These are phyloP conservation scores for Rhynchonycteris naso DNA, from an alignment of 2,797 vertebrate species.

Conservation along the genomic window DNA sequence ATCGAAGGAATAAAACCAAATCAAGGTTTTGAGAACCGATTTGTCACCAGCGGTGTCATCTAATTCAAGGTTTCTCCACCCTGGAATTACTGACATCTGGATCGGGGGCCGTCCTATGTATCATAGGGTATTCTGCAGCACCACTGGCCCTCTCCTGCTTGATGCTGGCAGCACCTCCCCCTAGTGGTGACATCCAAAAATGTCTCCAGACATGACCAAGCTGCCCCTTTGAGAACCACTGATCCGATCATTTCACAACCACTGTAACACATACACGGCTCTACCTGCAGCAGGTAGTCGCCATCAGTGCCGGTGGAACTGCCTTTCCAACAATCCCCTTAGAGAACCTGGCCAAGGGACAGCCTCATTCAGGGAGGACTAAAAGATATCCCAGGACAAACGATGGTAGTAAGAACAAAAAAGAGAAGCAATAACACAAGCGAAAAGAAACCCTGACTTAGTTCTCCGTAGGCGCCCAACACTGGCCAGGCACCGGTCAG, in stretches of 20 bases:
- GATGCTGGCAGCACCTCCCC: neutral
- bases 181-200: neutral
- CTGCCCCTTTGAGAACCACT: neutral
- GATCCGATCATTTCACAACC: neutral
- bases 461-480: accelerated
- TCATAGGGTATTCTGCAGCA: neutral
- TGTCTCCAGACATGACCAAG: neutral
- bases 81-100: neutral
- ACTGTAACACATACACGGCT: too few species aligned
- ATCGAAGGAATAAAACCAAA: accelerated
- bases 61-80: neutral
- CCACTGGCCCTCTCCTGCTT: neutral
- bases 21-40: accelerated
- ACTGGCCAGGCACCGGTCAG: neutral
- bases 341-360: neutral
- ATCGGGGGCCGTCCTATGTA: neutral
- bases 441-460: neutral
- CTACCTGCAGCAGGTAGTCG: too few species aligned
- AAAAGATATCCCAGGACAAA: accelerated
- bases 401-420: accelerated
- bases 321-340: accelerated
- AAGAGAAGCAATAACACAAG: accelerated
- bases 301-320: accelerated
- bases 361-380: neutral
- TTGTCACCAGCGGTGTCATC: accelerated